Percentiles rank a stretch among this genome's conserved stretches.
Conservation (phyloP, 2,797 vertebrate species). For the Salmo trutta region DNA sequence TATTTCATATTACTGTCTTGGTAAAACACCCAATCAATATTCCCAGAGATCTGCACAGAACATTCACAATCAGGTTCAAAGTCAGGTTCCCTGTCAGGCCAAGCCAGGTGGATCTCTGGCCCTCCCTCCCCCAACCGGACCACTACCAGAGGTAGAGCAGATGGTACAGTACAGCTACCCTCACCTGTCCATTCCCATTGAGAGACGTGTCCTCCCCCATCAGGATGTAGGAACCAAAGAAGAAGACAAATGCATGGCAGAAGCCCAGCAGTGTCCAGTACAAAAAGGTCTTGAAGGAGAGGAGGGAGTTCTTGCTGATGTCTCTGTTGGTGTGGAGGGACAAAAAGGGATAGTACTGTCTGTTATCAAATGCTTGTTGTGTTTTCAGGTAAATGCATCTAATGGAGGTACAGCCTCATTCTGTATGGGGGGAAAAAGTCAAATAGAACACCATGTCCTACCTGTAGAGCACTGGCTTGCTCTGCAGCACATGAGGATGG, state of each 20-base stretch:
- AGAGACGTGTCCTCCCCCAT: conserved; percentile 93
- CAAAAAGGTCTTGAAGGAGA: conserved; percentile 92
- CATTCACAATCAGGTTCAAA: background rate
- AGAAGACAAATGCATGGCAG: conserved; percentile 94
- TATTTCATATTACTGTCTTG: background rate
- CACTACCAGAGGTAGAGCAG: background rate
- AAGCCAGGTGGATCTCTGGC: background rate
- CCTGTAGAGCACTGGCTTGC: conserved; percentile 93
- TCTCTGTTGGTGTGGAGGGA: conserved; percentile 78
- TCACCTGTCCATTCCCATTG: conserved; percentile 96
- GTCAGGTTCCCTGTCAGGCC: background rate
- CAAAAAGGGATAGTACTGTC: background rate
- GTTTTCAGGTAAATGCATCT: background rate
- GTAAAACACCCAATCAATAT: conserved; percentile 3
- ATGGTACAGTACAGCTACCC: conserved; percentile 21
- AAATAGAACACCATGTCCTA: conserved; percentile 48
- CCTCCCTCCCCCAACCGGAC: background rate
- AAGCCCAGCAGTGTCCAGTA: conserved; percentile 98
- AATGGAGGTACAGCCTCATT: background rate
- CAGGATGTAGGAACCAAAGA: conserved; percentile 94
- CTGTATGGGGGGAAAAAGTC: background rate
- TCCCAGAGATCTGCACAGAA: too few species aligned
- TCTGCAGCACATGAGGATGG: conserved; percentile 92
- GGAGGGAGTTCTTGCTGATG: conserved; percentile 91
- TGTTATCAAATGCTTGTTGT: background rate